A percentile compares a stretch with the other conserved stretches of the same genome.
Conservation (phyloP, 2,797 vertebrate species). For the Sebastes vulpes region DNA sequence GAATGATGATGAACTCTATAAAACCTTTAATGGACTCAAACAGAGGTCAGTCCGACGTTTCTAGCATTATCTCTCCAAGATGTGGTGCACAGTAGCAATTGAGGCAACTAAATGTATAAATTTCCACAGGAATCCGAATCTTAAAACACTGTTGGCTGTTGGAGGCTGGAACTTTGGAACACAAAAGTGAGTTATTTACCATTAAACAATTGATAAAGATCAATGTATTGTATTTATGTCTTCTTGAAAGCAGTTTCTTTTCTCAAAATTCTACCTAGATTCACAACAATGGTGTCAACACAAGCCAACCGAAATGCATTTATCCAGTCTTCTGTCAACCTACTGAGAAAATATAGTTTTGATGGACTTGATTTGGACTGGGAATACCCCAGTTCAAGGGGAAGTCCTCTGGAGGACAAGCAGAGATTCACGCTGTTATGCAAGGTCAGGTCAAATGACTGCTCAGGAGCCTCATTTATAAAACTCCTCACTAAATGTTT, state of each 20-base stretch:
- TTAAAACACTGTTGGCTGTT: constrained; percentile 87
- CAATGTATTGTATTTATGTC: not conserved
- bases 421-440: constrained; percentile 85
- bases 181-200: constrained; percentile 70
- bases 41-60: constrained; percentile 56
- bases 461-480: too few relatives aligned
- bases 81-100: not conserved
- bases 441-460: constrained; percentile 69
- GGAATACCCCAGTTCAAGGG: constrained; percentile 87
- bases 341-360: constrained; percentile 84
- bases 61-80: not conserved
- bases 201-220: not conserved
- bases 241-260: not conserved
- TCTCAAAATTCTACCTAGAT: constrained; percentile 69
- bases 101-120: not conserved
- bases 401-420: constrained; percentile 85
- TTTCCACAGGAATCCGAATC: constrained; percentile 78
- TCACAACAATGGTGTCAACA: constrained; percentile 84
- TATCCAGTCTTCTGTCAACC: constrained; percentile 82
- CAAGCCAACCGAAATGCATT: constrained; percentile 81
- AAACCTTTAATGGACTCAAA: constrained; percentile 85
- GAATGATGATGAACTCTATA: constrained; percentile 84
- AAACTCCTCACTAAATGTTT: too few relatives aligned
- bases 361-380: constrained; percentile 91
- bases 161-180: constrained; percentile 90